Conservation (phyloP, 2,888 invertebrate genomes). For the Phytoseiulus persimilis region DNA sequence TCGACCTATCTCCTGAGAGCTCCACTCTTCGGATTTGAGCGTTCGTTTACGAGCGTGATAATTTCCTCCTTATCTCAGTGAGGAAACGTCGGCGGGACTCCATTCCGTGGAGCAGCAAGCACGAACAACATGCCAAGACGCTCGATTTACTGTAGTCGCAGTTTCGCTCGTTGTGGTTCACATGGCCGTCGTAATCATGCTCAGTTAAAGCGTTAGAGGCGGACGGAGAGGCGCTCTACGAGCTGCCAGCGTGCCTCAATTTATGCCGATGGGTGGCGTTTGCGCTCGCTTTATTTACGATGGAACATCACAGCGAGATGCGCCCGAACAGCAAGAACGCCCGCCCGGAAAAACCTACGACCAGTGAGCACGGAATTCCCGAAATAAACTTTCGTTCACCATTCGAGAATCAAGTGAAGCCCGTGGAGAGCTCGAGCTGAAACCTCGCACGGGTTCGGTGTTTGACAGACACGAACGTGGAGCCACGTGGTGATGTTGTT, state of each 20-base stretch:
- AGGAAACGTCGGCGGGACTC: not conserved
- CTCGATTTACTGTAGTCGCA: not conserved
- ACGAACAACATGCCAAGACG: not conserved
- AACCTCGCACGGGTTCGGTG: not conserved
- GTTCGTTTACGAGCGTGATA: no score
- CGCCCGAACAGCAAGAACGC: not conserved
- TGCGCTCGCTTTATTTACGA: not conserved
- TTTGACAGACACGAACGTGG: not conserved
- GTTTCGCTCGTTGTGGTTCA: not conserved
- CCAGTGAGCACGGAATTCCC: no score
- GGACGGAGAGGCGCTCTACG: not conserved
- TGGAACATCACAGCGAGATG: not conserved
- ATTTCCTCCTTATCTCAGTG: no score
- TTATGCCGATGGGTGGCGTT: conserved; percentile 5
- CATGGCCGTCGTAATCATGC: not conserved
- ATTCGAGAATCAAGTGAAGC: no score
- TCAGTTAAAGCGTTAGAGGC: not conserved
- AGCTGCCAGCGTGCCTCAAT: not conserved
- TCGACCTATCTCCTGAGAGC: no score
- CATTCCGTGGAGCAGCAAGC: not conserved
- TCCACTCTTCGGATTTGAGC: no score
- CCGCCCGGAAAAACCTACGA: no score
- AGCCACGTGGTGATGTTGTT: conserved; percentile 37
- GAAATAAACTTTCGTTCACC: no score
- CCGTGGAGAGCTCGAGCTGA: no score